These are phyloP conservation scores for Cinclus cinclus DNA, from an alignment of 2,113 vertebrate genomes.

Conservation along the genomic window DNA sequence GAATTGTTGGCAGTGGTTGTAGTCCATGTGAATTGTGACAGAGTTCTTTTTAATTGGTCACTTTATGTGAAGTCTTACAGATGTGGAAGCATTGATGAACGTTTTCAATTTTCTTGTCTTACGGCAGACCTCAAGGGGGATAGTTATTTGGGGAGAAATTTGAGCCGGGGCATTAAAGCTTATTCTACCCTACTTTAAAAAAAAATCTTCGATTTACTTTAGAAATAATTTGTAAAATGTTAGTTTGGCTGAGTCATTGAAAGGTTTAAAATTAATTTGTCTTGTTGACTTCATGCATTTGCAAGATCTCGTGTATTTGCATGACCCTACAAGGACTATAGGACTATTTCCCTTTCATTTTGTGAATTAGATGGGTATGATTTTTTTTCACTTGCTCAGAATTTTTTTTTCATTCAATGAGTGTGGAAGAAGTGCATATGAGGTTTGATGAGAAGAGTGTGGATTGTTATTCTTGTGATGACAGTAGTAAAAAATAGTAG, in stretches of 20 bases:
- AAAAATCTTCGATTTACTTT: neutral
- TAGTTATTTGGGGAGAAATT: neutral
- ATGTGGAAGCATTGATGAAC: neutral
- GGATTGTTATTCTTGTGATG: neutral
- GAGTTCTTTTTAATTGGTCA: neutral
- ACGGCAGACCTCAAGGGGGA: neutral
- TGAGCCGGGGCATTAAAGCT: neutral
- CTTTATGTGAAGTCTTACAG: neutral
- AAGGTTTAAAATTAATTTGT: neutral
- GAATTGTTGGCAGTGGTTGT: neutral
- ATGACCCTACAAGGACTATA: neutral
- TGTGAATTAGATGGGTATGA: neutral
- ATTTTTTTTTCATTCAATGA: neutral
- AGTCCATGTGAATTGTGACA: neutral
- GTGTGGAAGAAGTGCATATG: neutral
- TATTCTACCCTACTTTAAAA: neutral
- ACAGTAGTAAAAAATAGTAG: neutral
- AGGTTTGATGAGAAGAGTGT: neutral
- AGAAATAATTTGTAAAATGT: neutral
- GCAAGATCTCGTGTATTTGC: neutral
- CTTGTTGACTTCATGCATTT: neutral
- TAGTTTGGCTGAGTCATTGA: neutral
- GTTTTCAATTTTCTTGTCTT: neutral
- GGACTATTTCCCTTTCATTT: neutral
- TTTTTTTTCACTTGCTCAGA: neutral